These are phyloP conservation scores for Pandemis heparana DNA, from an alignment of 2,888 invertebrate genomes.

Conservation along the genomic window DNA sequence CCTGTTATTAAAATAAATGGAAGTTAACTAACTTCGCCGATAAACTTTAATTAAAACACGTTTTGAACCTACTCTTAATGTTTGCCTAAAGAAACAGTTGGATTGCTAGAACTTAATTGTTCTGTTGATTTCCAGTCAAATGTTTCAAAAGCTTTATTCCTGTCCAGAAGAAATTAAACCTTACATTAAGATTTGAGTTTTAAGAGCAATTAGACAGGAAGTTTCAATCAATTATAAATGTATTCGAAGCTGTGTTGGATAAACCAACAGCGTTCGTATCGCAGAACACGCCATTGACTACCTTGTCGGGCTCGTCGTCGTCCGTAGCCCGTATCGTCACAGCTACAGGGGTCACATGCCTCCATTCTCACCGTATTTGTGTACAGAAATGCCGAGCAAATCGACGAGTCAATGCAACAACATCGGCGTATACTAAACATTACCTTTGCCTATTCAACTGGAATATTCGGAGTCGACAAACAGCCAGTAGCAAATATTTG, in stretches of 20 bases:
- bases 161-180: neutral
- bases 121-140: neutral
- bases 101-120: neutral
- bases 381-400: conserved; percentile 50
- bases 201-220: conserved; percentile 1
- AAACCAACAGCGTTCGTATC: conserved; percentile 6
- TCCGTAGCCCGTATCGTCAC: conserved; percentile 8
- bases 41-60: conserved; percentile 6
- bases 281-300: conserved; percentile 9
- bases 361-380: conserved; percentile 47
- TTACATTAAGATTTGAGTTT: neutral
- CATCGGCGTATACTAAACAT: conserved; percentile 58
- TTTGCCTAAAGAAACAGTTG: neutral
- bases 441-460: conserved; percentile 62
- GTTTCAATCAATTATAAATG: neutral
- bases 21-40: neutral
- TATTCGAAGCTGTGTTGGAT: neutral
- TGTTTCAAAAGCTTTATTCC: neutral
- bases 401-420: conserved; percentile 46
- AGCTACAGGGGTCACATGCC: conserved; percentile 36
- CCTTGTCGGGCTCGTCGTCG: neutral
- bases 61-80: neutral
- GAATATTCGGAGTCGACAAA: conserved; percentile 56
- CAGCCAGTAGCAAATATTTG: conserved; percentile 68
- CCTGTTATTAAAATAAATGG: neutral